Evolutionary conservation across 2,113 vertebrate genomes (phyloP).

Genomic region (Zosterops borbonicus): DNA sequence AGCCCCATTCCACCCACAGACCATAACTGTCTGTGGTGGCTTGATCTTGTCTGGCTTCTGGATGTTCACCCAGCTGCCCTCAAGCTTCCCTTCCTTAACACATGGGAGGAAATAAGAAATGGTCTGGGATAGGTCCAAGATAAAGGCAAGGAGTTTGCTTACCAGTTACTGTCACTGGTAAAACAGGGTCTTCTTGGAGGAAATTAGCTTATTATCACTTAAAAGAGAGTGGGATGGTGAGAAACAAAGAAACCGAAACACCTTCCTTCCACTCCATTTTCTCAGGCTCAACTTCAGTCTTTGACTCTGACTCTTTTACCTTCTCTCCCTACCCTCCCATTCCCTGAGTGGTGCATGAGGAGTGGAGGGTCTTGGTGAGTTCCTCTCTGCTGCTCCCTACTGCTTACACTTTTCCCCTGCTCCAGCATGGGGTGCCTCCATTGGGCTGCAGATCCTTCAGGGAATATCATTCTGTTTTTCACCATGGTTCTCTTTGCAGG

Average conservation of each 20-base stretch:
- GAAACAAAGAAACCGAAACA: background rate
- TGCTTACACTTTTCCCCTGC: background rate
- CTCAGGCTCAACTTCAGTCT: background rate
- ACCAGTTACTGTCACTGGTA: background rate
- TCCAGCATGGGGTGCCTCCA: background rate
- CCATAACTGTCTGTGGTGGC: background rate
- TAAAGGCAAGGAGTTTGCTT: background rate
- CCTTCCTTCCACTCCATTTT: background rate
- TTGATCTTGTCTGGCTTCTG: background rate
- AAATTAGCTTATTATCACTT: background rate
- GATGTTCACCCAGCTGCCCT: background rate
- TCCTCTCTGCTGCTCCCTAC: background rate
- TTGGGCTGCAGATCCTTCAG: background rate
- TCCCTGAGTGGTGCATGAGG: background rate
- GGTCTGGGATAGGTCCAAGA: fast-evolving
- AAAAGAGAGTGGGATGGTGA: background rate
- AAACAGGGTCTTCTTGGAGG: background rate
- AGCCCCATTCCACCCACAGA: background rate
- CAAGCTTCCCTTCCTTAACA: background rate
- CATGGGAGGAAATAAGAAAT: background rate
- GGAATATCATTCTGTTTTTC: background rate
- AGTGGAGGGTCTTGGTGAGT: background rate
- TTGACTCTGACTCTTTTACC: background rate
- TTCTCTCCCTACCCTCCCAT: background rate
- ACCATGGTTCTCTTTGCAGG: background rate